Conservation (phyloP, 1,140 invertebrate species). For the Heliconius congener region DNA sequence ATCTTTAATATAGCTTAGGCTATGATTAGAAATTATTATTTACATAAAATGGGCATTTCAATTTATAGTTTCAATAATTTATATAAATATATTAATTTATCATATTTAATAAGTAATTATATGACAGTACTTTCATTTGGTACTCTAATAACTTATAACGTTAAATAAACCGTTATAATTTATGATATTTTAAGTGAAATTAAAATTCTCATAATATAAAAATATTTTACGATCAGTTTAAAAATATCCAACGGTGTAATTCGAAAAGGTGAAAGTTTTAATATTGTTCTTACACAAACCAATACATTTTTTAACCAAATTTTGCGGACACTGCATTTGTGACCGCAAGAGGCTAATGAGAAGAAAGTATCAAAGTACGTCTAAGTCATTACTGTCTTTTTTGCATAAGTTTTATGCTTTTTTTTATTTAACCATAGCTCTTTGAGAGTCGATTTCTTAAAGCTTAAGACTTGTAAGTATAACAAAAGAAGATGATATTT, state of each 20-base stretch:
- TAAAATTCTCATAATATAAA: neutral
- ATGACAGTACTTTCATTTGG: neutral
- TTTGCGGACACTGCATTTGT: constrained; percentile 50
- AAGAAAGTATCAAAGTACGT: constrained; percentile 59
- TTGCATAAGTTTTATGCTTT: constrained; percentile 37
- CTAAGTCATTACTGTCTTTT: constrained; percentile 48
- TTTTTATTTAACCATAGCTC: neutral
- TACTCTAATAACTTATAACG: neutral
- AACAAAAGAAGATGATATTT: too few relatives aligned
- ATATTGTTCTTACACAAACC: constrained; percentile 56
- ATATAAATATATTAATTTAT: neutral
- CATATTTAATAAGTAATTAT: neutral
- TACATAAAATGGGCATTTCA: neutral
- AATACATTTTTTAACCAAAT: constrained; percentile 56
- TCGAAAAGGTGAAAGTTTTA: constrained; percentile 62
- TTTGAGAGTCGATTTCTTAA: neutral
- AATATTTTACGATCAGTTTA: neutral
- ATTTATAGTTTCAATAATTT: neutral
- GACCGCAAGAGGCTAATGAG: constrained; percentile 65
- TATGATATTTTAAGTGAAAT: neutral
- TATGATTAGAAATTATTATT: neutral
- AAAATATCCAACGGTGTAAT: neutral
- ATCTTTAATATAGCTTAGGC: neutral
- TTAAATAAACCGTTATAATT: neutral
- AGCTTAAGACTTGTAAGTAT: neutral